Evolutionary conservation across 37 sponge, comb jelly and placozoan species (phyloP).

Genomic region (Mnemiopsis leidyi): DNA sequence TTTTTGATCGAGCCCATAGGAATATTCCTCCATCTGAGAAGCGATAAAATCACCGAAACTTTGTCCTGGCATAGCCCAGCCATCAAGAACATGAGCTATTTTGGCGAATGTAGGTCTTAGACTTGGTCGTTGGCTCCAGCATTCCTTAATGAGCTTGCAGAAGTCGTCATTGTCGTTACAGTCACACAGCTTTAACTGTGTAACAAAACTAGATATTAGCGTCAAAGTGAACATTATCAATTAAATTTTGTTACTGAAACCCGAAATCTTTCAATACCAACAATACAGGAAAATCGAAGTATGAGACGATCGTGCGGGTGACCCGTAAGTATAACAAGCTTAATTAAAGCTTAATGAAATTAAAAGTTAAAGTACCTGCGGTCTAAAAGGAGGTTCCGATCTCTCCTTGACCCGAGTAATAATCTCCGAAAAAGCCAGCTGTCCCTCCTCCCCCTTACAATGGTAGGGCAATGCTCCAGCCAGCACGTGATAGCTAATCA

Average conservation of each 20-base stretch:
- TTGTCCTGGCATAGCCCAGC: neutral
- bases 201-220: neutral
- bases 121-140: neutral
- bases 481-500: conserved; percentile 18
- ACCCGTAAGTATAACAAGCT: too few species aligned
- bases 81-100: neutral
- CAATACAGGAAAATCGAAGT: too few species aligned
- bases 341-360: too few species aligned
- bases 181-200: neutral
- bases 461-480: neutral
- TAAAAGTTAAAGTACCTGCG: too few species aligned
- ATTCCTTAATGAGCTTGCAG: neutral
- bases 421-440: neutral
- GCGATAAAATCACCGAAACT: conserved; percentile 39
- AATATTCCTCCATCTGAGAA: conserved; percentile 24
- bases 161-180: conserved; percentile 2
- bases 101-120: neutral
- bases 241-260: too few species aligned
- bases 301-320: too few species aligned
- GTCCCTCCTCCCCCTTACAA: neutral
- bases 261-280: too few species aligned
- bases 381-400: conserved; percentile 43
- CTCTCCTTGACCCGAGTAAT: conserved; percentile 1
- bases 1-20: neutral
- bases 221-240: too few species aligned